Evolutionary conservation across 2,113 vertebrate genomes (phyloP).

Genomic region (Buteo buteo): DNA sequence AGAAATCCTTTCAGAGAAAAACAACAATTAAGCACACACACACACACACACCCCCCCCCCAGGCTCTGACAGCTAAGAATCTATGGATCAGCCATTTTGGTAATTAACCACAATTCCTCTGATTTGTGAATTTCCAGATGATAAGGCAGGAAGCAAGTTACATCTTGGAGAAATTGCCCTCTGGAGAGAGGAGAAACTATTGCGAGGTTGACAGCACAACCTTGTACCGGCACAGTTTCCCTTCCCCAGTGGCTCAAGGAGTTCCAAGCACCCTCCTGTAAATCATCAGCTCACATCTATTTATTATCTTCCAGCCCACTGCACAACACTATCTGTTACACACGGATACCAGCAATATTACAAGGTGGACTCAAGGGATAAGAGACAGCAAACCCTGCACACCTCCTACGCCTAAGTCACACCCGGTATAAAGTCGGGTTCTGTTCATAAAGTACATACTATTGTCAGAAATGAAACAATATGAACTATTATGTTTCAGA

Average conservation of each 20-base stretch:
- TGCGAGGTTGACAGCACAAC: conserved; percentile 68
- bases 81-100: conserved; percentile 60
- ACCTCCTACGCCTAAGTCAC: conserved; percentile 58
- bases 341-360: conserved; percentile 74
- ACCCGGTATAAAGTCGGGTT: conserved; percentile 31
- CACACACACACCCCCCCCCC: not conserved
- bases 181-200: conserved; percentile 63
- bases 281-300: conserved; percentile 77
- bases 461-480: conserved; percentile 26
- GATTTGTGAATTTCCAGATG: conserved; percentile 72
- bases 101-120: conserved; percentile 72
- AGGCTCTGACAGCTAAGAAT: conserved; percentile 52
- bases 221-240: conserved; percentile 49
- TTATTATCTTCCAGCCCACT: conserved; percentile 77
- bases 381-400: conserved; percentile 57
- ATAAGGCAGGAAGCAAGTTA: conserved; percentile 63
- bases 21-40: conserved; percentile 41
- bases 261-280: conserved; percentile 75
- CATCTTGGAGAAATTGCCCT: conserved; percentile 67
- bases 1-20: conserved; percentile 54
- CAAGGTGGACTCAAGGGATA: conserved; percentile 66
- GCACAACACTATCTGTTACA: conserved; percentile 79
- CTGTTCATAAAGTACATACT: not conserved
- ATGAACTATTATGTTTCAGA: conserved; percentile 3
- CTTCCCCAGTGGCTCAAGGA: conserved; percentile 70